Base-by-base conservation (phyloP, 2,797 vertebrate species). In the Karalla daura region DNA sequence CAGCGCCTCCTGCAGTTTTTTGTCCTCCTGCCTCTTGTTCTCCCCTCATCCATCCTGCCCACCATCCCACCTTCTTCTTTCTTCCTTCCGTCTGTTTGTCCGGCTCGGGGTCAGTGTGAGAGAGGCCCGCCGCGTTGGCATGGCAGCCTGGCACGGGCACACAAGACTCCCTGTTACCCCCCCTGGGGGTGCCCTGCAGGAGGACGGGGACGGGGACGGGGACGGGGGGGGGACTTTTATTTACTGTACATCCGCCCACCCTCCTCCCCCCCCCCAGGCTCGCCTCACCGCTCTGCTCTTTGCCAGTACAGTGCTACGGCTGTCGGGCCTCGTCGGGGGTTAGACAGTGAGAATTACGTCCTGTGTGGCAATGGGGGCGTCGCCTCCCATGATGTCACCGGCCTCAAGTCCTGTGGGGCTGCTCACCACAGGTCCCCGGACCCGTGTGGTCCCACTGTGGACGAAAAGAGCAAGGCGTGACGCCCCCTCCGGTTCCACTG, bases 91-190 rank as follows among this genome's bases (percentile, higher is more conserved):
- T 50, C 13, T 74, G 61, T 86, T 84, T 86, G 77, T 79, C 68
- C 71, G 39, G 47, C 63, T 60, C 68, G 65, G 58, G 62, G 63
- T 76, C 62, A 35, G 67, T 72, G 74, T 64, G 33, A 67, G 66
- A 70, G 24, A 53, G 77, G 53, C 81, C 64, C 72, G 1, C 6
- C 65, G 50, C 54, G 90, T 91, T 92, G 90, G 88, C 89, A 91
- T 91, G 88, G 88, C 80, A 91, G 82, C 86, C 77, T 88, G 88
- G 87, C 86, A 86, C 53, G 55, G 49, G 37, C 75, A 27, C 72
- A 46, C 68, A 91, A 85, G 21, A 71, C 82, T 89, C 73, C 69
- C 62, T 12, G 30, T 62, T 44, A 17, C 18, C 53, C 65, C 63
- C 80, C 74, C 2, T n/a, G n/a, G 7, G 33, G 21, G 46, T 77